Percentiles rank a stretch among this genome's conserved stretches.
Evolutionary conservation across 2,113 vertebrate species (phyloP).

Genomic region (Bubo scandiacus): DNA sequence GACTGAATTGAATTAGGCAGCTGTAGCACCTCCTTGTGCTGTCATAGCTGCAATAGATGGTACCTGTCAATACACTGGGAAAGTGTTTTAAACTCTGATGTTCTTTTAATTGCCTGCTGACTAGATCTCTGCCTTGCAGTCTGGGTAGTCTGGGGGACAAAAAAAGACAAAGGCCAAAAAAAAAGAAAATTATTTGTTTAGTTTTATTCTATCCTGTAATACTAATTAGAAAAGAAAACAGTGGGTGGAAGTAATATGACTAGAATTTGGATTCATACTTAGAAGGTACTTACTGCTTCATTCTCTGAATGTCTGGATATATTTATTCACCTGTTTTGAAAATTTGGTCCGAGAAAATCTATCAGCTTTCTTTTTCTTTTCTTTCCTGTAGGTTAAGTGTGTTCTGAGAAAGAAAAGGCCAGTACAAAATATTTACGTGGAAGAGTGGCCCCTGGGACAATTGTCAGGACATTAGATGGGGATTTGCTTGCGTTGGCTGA

Average conservation of each 20-base stretch:
- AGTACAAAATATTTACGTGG: not conserved
- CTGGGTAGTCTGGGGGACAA: not conserved
- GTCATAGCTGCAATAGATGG: not conserved
- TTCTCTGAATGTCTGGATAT: not conserved
- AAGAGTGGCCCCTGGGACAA: not conserved
- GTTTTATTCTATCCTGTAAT: not conserved
- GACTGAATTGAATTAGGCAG: constrained; percentile 21
- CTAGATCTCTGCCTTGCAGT: not conserved
- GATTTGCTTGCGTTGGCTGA: not conserved
- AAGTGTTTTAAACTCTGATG: constrained; percentile 32
- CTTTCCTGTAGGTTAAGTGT: not conserved
- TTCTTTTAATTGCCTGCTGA: constrained; percentile 39
- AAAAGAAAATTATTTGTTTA: not conserved
- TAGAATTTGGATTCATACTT: not conserved
- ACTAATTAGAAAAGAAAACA: not conserved
- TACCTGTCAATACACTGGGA: not conserved
- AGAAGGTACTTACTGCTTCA: not conserved
- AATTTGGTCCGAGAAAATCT: not conserved
- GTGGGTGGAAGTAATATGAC: not conserved
- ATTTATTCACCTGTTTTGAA: not conserved
- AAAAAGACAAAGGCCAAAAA: not conserved
- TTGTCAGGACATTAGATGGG: not conserved
- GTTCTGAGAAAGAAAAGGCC: not conserved
- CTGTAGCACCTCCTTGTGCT: not conserved
- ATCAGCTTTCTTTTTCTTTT: not conserved